Evolutionary conservation across 2,113 vertebrate genomes (phyloP), one percentile per base, ranked within the genome.

Genomic region (Pagrus major): DNA sequence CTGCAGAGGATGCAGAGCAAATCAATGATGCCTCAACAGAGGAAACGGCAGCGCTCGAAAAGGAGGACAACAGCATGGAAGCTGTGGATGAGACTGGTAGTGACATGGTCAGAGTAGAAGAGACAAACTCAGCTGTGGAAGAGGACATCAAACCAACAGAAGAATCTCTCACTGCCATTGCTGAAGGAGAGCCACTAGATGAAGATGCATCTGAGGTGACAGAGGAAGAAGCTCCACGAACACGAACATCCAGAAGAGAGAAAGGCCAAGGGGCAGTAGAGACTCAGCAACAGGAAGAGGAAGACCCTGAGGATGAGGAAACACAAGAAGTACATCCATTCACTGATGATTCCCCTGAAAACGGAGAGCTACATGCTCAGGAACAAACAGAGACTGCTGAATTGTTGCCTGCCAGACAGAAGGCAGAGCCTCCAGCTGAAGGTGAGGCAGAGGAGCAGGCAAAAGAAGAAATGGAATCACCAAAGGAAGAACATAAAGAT

Each of bases 11-110:
- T 8, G 44, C 52, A 60, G 39, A 71, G 11, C 25, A 60, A 44
- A 46, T 27, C 2, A 51, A 29, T 31, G 76, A 41, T 25, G 46
- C 47, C 15, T 14, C 5, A 3, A 46, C 47, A 33, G 20, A 46
- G 25, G 56, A 61, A 74, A 66, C 84, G 71, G 39, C 20, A 9
- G 20, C 10, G 25, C 9, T 31, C 25, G 44, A 44, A 27, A 27
- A 49, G 15, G 41, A 35, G 27, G 61, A 60, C 18, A 11, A 16
- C 12, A 42, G 14, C 5, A 7, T 14, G 37, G 20, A 8, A 49
- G 46, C 33, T 72, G 63, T 15, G 20, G 49, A 27, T 16, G 21
- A 12, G 29, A 54, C 12, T 3, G 11, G 3, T 9, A 4, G 10
- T 5, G 29, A 76, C 29, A 41, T 6, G 3, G 21, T 25, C 2